Percentiles rank a stretch among this genome's conserved stretches.
Evolutionary conservation across 2,888 invertebrate genomes (phyloP).

Genomic region (Tillus elongatus): DNA sequence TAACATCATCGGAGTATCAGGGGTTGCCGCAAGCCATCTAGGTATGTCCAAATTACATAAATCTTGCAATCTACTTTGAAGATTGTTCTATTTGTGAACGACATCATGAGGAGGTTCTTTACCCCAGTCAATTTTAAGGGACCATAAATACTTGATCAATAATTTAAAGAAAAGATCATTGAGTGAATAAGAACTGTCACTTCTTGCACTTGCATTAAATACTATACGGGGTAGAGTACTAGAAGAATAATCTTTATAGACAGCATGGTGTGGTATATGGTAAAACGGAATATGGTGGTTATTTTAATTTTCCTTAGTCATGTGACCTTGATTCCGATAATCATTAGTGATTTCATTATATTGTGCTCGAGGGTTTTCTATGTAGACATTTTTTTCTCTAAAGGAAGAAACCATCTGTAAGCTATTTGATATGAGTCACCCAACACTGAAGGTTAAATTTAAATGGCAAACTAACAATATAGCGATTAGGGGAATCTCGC

Average conservation of each 20-base stretch:
- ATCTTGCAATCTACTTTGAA: constrained; percentile 5
- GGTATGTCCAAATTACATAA: constrained; percentile 1
- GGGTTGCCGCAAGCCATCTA: constrained; percentile 2
- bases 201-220: no score
- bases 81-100: background rate
- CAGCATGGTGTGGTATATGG: no score
- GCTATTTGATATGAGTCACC: constrained; percentile 1
- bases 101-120: constrained; percentile 5
- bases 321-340: constrained; percentile 7
- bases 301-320: no score
- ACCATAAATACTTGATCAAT: constrained; percentile 7
- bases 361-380: background rate
- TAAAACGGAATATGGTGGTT: no score
- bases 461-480: constrained; percentile 9
- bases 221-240: no score
- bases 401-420: no score
- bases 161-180: constrained; percentile 1
- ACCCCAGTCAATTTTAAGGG: constrained; percentile 7
- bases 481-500: no score
- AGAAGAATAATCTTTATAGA: no score
- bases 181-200: background rate
- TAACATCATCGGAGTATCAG: no score
- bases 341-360: constrained; percentile 7
- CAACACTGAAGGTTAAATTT: constrained; percentile 6
- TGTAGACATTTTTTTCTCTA: no score